Evolutionary conservation across 2,797 vertebrate species (phyloP), one percentile per base, ranked within the genome.

Genomic region (Oceanodroma leucorhoa): DNA sequence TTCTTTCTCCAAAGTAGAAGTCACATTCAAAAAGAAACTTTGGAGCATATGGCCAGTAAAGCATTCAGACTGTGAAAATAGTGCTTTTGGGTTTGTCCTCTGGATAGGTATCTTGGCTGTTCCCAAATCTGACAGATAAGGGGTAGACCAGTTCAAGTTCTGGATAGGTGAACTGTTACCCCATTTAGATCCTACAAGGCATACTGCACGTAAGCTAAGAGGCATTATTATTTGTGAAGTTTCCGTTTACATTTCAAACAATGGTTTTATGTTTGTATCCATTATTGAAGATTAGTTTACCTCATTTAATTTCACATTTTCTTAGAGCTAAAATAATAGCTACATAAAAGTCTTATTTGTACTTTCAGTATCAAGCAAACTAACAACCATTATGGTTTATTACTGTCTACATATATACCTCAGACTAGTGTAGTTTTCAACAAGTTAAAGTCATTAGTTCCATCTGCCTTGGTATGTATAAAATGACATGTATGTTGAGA

Each of bases 281-380:
- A 6, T 95, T 94, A 82, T 71, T 91, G 90, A 76, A 90, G n/a
- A 7, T 70, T 88, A 86, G 43, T 84, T 95, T 86, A 50, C n/a
- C 9, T 70, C 14, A 40, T 66, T 76, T 72, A 75, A 86, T 72
- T 65, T 76, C 4, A 9, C 3, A 3, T 81, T 86, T 93, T 91
- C 40, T 66, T 84, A 64, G 10, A 71, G 40, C 0, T 4, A 57
- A 86, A 94, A 64, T 83, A 94, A 76, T 90, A 73, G 24, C 53
- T 83, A 38, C 60, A 24, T 72, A 70, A 92, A 45, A 73, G 53
- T 48, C 48, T 75, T 78, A 57, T 23, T 82, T 94, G 24, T 62
- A 57, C n/a, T 89, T 69, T 65, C 10, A 48, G 9, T 83, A 78
- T 92, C 46, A 84, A 50, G 57, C 46, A 78, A 69, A 82, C 41